Evolutionary conservation across 2,113 vertebrate genomes (phyloP), one percentile per base, ranked within the genome.

Genomic region (Podocnemis expansa): DNA sequence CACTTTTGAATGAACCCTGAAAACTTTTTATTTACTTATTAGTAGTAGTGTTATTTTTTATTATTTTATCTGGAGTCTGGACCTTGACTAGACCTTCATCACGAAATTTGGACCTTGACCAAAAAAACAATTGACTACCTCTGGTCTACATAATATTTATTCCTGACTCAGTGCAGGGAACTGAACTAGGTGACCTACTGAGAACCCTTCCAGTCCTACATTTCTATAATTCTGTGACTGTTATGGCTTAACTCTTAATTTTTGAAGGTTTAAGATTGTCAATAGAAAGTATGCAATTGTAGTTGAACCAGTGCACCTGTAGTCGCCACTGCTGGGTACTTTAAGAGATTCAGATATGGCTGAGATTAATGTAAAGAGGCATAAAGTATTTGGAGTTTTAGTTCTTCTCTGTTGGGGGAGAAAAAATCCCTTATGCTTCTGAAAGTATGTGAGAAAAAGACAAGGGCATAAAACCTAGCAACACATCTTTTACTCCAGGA

Each of bases 401-500:
- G 41, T 6, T 87, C 78, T 88, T 93, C 85, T 31, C 41, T 49
- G 38, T 38, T 45, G 90, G 56, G 45, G 21, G 84, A 31, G n/a
- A n/a, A n/a, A n/a, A 93, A 78, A 19, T 56, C n/a, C 91, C 31
- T 58, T 8, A 24, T 91, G 24, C 58, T 55, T 24, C 81, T 84
- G 63, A 6, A 54, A 67, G 5, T 4, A 8, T 16, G 81, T 86
- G 43, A 90, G n/a, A 90, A 10, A 80, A 1, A 63, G 1, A 56
- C 86, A 92, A 89, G 41, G 34, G 85, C 38, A 25, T 21, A 16
- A 31, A n/a, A 58, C n/a, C 7, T 56, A 63, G 12, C 29, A 73
- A 49, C 82, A 82, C 14, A 3, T 6, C 2, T 89, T 95, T 89
- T 92, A 51, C 31, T 81, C 54, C 47, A 92, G 25, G 9, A 58